These are phyloP conservation scores for Leptopilina clavipes DNA, from an alignment of 1,140 invertebrate genomes.

Conservation along the genomic window DNA sequence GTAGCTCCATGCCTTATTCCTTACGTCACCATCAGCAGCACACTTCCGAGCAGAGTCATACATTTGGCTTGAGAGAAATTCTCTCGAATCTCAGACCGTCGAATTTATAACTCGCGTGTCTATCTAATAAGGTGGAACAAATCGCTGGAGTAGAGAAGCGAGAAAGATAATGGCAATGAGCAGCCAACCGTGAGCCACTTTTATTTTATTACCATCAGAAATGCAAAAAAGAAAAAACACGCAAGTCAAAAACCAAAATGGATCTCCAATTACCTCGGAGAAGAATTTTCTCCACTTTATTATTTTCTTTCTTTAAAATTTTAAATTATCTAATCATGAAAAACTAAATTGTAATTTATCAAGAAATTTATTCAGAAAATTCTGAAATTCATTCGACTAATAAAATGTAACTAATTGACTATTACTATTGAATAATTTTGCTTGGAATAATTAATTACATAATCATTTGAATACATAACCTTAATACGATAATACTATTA, in stretches of 20 bases:
- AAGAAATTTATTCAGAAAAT: too few relatives aligned
- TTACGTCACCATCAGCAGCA: constrained; percentile 18
- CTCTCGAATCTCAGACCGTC: constrained; percentile 24
- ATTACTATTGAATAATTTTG: background rate
- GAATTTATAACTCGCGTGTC: constrained; percentile 31
- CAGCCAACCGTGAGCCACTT: constrained; percentile 10
- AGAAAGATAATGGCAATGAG: constrained; percentile 34
- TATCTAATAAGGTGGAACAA: constrained; percentile 22
- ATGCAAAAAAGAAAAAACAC: background rate
- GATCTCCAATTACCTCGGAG: background rate
- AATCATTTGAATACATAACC: background rate
- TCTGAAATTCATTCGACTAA: too few relatives aligned
- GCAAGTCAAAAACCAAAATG: background rate
- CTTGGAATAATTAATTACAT: background rate
- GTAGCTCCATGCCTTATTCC: constrained; percentile 1
- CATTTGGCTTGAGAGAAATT: constrained; percentile 20
- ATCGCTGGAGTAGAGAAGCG: constrained; percentile 9
- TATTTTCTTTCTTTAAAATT: too few relatives aligned
- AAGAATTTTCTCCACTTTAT: background rate
- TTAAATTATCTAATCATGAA: too few relatives aligned
- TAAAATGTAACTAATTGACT: background rate
- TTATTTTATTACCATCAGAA: constrained; percentile 24
- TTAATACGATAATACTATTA: constrained; percentile 12
- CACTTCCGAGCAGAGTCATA: constrained; percentile 5
- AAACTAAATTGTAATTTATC: too few relatives aligned